Conservation (phyloP, 1,140 invertebrate species). For the Megalopta genalis region DNA sequence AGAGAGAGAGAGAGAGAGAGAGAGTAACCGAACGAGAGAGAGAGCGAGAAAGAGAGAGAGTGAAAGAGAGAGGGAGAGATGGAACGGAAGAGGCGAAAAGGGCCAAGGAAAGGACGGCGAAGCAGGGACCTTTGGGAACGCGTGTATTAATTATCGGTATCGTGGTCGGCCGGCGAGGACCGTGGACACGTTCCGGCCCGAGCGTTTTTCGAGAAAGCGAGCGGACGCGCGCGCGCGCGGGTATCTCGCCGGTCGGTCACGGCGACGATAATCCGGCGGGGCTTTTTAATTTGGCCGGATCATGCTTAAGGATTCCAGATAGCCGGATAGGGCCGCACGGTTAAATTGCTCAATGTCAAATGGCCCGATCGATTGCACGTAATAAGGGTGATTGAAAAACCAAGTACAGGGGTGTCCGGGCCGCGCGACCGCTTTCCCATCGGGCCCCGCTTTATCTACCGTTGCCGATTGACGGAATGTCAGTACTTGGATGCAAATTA, state of each 20-base stretch:
- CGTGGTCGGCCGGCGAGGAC: slow-evolving; percentile 9
- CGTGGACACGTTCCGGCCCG: neutral
- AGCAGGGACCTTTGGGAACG: slow-evolving; percentile 6
- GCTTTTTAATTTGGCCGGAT: slow-evolving; percentile 19
- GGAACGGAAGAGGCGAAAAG: neutral
- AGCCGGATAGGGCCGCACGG: slow-evolving; percentile 8
- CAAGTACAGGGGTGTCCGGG: slow-evolving; percentile 22
- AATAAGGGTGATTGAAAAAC: slow-evolving; percentile 47
- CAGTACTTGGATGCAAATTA: slow-evolving; percentile 36
- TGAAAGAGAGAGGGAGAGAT: no score
- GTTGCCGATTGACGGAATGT: slow-evolving; percentile 41
- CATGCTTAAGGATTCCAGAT: slow-evolving; percentile 17
- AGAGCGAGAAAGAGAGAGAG: no score
- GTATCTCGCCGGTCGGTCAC: neutral
- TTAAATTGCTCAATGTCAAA: slow-evolving; percentile 32
- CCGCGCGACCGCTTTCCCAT: slow-evolving; percentile 42
- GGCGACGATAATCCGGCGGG: neutral
- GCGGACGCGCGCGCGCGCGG: neutral
- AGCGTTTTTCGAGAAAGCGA: neutral
- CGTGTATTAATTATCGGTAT: slow-evolving; percentile 60
- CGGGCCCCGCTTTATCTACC: slow-evolving; percentile 30
- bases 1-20: no score
- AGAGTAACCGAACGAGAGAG: no score
- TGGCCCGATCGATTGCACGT: slow-evolving; percentile 21
- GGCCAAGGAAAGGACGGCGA: neutral